Evolutionary conservation across 2,113 vertebrate genomes (phyloP).

Genomic region (Larimichthys crocea): DNA sequence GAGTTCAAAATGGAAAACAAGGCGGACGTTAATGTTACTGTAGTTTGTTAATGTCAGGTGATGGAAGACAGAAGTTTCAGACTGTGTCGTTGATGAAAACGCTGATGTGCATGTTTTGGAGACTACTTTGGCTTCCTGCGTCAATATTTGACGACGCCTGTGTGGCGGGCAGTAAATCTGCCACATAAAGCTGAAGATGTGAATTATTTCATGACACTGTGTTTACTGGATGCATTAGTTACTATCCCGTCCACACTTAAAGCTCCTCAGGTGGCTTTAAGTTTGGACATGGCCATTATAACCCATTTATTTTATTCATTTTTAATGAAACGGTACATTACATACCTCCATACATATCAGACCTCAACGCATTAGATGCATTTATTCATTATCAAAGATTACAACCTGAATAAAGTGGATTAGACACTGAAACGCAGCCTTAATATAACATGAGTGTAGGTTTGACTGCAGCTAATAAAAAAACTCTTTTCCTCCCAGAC

Average conservation of each 20-base stretch:
- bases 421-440: neutral
- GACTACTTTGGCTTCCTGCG: neutral
- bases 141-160: neutral
- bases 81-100: neutral
- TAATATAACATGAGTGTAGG: neutral
- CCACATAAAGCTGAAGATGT: neutral
- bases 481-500: conserved; percentile 79
- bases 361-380: neutral
- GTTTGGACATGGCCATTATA: neutral
- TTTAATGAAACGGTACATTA: neutral
- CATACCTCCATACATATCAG: neutral
- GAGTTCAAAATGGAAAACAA: neutral
- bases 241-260: neutral
- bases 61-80: neutral
- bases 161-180: too few species aligned
- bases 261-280: neutral
- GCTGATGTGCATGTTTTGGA: neutral
- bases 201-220: neutral
- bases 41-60: neutral
- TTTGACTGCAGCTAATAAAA: conserved; percentile 1
- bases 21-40: neutral
- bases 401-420: neutral
- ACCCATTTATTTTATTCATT: neutral
- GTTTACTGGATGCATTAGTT: neutral
- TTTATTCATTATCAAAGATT: neutral